phyloP scores from a whole-genome alignment of 2,888 invertebrate genomes.

The Zele albiditarsus region DNA sequence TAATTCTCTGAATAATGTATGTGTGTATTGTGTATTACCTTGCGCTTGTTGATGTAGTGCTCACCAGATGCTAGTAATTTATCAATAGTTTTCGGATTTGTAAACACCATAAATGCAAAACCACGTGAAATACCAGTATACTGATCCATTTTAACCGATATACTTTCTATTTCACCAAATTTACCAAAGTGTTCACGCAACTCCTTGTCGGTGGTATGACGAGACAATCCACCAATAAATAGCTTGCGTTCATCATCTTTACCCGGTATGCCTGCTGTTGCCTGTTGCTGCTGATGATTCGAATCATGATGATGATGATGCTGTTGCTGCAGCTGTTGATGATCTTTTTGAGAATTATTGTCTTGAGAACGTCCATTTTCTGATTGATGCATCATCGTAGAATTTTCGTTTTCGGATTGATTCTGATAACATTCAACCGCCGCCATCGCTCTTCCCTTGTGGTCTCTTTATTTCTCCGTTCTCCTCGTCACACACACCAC shows the following conservation, averaged over 20 bases:
- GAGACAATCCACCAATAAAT: slow-evolving; percentile 79
- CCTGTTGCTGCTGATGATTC: slow-evolving; percentile 57
- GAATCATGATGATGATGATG: slow-evolving; percentile 47
- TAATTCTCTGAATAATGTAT: slow-evolving; percentile 12
- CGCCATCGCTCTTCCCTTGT: slow-evolving; percentile 61
- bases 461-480: slow-evolving; percentile 18
- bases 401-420: slow-evolving; percentile 57
- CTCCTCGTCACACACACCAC: slow-evolving; percentile 1
- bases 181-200: slow-evolving; percentile 78
- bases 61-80: slow-evolving; percentile 74
- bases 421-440: slow-evolving; percentile 68
- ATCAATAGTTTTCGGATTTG: slow-evolving; percentile 76
- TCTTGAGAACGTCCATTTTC: slow-evolving; percentile 26
- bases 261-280: slow-evolving; percentile 71
- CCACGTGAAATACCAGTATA: slow-evolving; percentile 79
- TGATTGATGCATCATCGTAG: slow-evolving; percentile 49
- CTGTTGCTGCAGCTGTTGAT: slow-evolving; percentile 29
- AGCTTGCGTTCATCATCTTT: slow-evolving; percentile 77
- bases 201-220: slow-evolving; percentile 78
- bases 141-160: slow-evolving; percentile 79
- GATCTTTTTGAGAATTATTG: slow-evolving; percentile 32
- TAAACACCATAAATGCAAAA: slow-evolving; percentile 80
- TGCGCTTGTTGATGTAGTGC: slow-evolving; percentile 78
- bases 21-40: slow-evolving; percentile 61
- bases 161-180: slow-evolving; percentile 78